Conservation (phyloP, 2,797 vertebrate species). For the Crypturellus tataupa region DNA sequence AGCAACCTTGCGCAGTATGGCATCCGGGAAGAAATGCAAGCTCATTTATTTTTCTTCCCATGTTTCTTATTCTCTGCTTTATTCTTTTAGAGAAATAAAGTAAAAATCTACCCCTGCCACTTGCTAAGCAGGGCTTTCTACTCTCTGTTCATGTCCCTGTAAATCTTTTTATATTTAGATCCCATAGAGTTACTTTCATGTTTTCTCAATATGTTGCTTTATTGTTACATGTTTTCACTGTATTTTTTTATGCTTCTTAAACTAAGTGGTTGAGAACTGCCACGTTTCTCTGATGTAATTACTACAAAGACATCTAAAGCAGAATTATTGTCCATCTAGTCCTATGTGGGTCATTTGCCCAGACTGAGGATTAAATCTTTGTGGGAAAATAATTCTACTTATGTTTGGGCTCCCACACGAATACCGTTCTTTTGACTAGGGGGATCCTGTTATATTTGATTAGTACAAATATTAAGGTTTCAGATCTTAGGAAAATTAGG, state of each 20-base stretch:
- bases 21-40: not conserved
- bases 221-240: not conserved
- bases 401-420: not conserved
- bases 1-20: not conserved
- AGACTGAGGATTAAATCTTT: constrained; percentile 33
- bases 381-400: constrained; percentile 36
- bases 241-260: not conserved
- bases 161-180: not conserved
- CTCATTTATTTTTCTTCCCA: not conserved
- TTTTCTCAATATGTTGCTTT: not conserved
- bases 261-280: not conserved
- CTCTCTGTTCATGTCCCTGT: not conserved
- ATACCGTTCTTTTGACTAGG: constrained; percentile 5
- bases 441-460: not conserved
- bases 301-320: not conserved
- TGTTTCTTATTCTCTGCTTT: not conserved
- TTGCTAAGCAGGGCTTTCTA: not conserved
- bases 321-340: not conserved
- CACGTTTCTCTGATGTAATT: not conserved
- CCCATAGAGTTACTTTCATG: fast-evolving
- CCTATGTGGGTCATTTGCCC: not conserved
- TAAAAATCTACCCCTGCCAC: not conserved
- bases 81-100: not conserved
- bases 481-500: constrained; percentile 11
- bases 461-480: constrained; percentile 29